phyloP scores from a whole-genome alignment of 2,797 vertebrate genomes.

The Pipistrellus kuhlii region DNA sequence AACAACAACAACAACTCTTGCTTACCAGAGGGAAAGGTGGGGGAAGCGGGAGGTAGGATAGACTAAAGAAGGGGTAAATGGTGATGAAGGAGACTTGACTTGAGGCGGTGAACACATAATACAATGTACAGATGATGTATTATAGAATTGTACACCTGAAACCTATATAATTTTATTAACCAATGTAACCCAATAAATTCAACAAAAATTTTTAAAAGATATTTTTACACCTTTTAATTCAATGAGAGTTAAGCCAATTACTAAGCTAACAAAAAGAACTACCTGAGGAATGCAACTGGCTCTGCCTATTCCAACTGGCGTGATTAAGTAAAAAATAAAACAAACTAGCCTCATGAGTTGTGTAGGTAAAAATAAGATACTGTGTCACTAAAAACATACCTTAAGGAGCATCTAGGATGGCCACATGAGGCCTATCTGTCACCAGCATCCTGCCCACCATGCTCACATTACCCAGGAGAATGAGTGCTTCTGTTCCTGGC shows the following conservation, averaged over 20 bases:
- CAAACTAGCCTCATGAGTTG: background rate
- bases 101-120: background rate
- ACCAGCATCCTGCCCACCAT: background rate
- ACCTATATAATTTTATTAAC: background rate
- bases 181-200: background rate
- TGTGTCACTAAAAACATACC: background rate
- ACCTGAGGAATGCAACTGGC: background rate
- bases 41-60: background rate
- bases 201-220: background rate
- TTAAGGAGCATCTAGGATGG: background rate
- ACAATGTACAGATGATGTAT: background rate
- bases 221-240: constrained; percentile 22
- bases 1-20: background rate
- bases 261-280: background rate
- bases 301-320: background rate
- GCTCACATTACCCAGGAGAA: background rate
- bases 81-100: background rate
- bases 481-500: background rate
- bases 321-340: constrained; percentile 4
- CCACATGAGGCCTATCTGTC: background rate
- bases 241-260: background rate
- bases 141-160: background rate
- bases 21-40: background rate
- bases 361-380: background rate
- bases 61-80: background rate